These are phyloP conservation scores for Lasioglossum oenotherae DNA, from an alignment of 2,888 invertebrate species.

Conservation along the genomic window DNA sequence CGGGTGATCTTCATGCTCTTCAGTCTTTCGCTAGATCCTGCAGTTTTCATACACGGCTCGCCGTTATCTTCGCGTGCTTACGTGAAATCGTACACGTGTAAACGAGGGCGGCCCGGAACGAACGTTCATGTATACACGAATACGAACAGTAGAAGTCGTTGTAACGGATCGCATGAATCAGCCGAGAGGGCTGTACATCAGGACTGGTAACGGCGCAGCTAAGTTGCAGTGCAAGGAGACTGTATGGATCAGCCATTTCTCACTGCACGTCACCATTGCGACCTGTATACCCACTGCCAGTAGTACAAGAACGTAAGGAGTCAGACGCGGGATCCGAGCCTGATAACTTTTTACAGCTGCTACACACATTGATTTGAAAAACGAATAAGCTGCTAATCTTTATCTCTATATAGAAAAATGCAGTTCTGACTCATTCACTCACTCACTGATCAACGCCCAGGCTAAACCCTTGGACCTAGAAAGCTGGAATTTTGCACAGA, in stretches of 20 bases:
- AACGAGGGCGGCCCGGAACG: conserved; percentile 8
- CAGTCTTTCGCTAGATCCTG: not conserved
- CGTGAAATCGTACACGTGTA: conserved; percentile 30
- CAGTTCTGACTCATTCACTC: too few species aligned
- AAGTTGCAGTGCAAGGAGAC: conserved; percentile 56
- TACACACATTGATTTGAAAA: conserved; percentile 10
- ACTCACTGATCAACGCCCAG: too few species aligned
- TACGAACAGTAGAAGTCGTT: conserved; percentile 28
- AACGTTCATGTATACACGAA: conserved; percentile 4
- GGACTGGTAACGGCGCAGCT: conserved; percentile 33
- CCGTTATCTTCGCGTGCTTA: conserved; percentile 17
- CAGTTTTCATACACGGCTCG: not conserved
- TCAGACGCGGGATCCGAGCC: conserved; percentile 28
- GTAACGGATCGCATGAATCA: conserved; percentile 60
- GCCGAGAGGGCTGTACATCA: conserved; percentile 58
- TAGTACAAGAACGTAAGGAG: conserved; percentile 34
- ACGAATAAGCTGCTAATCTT: not conserved
- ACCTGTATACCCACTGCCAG: conserved; percentile 35
- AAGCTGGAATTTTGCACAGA: too few species aligned
- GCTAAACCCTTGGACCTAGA: too few species aligned
- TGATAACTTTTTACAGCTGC: conserved; percentile 9
- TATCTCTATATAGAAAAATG: too few species aligned
- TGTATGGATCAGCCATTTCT: conserved; percentile 62
- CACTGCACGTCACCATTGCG: conserved; percentile 54
- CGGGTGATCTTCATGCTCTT: not conserved